A percentile compares a stretch with the other conserved stretches of the same genome.
These are phyloP conservation scores for Pseudoatta argentina DNA, from an alignment of 1,140 invertebrate species.

Conservation along the genomic window DNA sequence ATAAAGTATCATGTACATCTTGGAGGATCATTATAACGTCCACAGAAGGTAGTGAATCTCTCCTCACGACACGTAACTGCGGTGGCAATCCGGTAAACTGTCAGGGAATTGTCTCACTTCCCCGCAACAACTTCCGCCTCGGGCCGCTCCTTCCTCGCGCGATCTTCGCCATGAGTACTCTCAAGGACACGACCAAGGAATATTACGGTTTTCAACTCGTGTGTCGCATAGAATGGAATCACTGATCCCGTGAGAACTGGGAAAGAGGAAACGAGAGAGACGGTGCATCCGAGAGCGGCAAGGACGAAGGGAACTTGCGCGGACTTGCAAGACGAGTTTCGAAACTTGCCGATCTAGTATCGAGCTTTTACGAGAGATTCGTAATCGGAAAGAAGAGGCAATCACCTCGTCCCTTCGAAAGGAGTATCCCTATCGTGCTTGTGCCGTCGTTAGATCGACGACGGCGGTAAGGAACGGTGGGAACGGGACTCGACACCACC, in stretches of 20 bases:
- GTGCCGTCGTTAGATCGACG: conserved; percentile 77
- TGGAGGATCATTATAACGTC: conserved; percentile 70
- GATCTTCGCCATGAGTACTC: not conserved
- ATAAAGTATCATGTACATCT: conserved; percentile 59
- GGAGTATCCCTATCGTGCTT: conserved; percentile 57
- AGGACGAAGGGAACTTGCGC: too few species aligned
- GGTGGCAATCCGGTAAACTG: conserved; percentile 36
- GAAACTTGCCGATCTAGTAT: conserved; percentile 61
- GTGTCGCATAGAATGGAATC: conserved; percentile 65
- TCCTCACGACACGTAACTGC: not conserved
- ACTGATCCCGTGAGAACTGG: conserved; percentile 63
- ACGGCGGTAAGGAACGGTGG: conserved; percentile 72
- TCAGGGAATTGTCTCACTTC: conserved; percentile 72
- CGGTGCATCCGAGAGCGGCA: not conserved
- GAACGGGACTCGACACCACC: conserved; percentile 67
- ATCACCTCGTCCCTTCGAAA: conserved; percentile 67
- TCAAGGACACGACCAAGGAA: conserved; percentile 62
- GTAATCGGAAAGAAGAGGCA: conserved; percentile 73
- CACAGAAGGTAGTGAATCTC: conserved; percentile 65
- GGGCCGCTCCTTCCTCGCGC: conserved; percentile 20
- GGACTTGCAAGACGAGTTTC: conserved; percentile 40
- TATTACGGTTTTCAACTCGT: conserved; percentile 73
- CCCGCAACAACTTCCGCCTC: conserved; percentile 70
- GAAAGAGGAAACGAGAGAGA: conserved; percentile 9
- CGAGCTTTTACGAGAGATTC: conserved; percentile 75